These are phyloP conservation scores for Junonia oenone DNA, from an alignment of 2,888 invertebrate species.

Conservation along the genomic window DNA sequence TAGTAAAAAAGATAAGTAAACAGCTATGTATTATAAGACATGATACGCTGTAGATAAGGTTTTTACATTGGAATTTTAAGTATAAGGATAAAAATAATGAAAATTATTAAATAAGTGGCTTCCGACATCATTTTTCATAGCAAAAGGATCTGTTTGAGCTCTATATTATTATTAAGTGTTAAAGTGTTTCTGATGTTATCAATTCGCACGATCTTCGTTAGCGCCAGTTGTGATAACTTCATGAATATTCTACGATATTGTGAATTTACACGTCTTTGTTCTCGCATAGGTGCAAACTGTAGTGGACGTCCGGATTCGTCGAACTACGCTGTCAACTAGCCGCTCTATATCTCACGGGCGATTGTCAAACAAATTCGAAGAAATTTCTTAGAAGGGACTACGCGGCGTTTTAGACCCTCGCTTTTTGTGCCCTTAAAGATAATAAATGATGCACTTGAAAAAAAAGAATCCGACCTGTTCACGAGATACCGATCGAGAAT, in stretches of 20 bases:
- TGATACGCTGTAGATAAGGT: not conserved
- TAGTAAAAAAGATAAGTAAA: slow-evolving; percentile 17
- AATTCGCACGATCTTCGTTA: slow-evolving; percentile 17
- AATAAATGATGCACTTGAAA: slow-evolving; percentile 74
- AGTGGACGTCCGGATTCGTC: slow-evolving; percentile 50
- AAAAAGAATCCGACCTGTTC: slow-evolving; percentile 77
- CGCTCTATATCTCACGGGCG: slow-evolving; percentile 70
- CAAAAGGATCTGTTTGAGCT: not conserved
- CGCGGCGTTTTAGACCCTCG: slow-evolving; percentile 73
- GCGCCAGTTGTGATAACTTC: slow-evolving; percentile 25
- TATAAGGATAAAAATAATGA: not conserved
- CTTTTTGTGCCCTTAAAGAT: slow-evolving; percentile 71
- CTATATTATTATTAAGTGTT: too few relatives aligned
- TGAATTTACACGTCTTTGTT: slow-evolving; percentile 68
- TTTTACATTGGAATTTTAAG: not conserved
- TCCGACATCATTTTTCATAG: not conserved
- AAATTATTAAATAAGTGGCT: not conserved
- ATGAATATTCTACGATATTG: slow-evolving; percentile 35
- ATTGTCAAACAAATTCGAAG: slow-evolving; percentile 73
- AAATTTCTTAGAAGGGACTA: slow-evolving; percentile 72
- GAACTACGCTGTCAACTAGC: slow-evolving; percentile 57
- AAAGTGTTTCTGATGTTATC: slow-evolving; percentile 6
- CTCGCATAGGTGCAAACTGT: slow-evolving; percentile 39
- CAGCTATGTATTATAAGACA: slow-evolving; percentile 4
- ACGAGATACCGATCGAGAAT: slow-evolving; percentile 72